Evolutionary conservation across 2,888 invertebrate species (phyloP).

Genomic region (Agonopterix arenella): DNA sequence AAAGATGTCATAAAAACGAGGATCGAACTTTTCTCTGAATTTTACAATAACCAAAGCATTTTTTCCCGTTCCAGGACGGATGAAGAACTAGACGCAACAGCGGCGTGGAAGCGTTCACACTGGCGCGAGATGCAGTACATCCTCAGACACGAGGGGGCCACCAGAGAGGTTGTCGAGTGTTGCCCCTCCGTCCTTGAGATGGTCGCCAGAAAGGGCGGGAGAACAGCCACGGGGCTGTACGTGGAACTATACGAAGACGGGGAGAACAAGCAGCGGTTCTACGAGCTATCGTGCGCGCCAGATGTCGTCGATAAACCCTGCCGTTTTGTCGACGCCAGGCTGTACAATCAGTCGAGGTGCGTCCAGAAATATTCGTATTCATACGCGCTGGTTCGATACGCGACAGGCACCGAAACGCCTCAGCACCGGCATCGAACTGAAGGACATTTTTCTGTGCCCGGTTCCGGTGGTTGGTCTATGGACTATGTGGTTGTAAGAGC

Average conservation of each 20-base stretch:
- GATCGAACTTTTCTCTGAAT: no score
- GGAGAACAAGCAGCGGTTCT: slow-evolving; percentile 82
- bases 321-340: slow-evolving; percentile 82
- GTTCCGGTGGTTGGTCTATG: slow-evolving; percentile 80
- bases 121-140: slow-evolving; percentile 81
- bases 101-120: slow-evolving; percentile 74
- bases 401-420: slow-evolving; percentile 56
- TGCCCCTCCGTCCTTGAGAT: slow-evolving; percentile 88
- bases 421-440: slow-evolving; percentile 49
- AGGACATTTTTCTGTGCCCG: slow-evolving; percentile 67
- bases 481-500: slow-evolving; percentile 90
- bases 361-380: slow-evolving; percentile 90
- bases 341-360: slow-evolving; percentile 84
- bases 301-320: slow-evolving; percentile 85
- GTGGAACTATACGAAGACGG: slow-evolving; percentile 86
- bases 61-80: slow-evolving; percentile 46
- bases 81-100: slow-evolving; percentile 58
- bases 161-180: slow-evolving; percentile 81
- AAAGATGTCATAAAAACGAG: no score
- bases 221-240: slow-evolving; percentile 82
- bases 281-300: slow-evolving; percentile 86
- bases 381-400: slow-evolving; percentile 87
- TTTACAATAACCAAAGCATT: no score
- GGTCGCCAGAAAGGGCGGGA: slow-evolving; percentile 86
- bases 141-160: slow-evolving; percentile 69